phyloP scores from a whole-genome alignment of 2,888 invertebrate genomes.

The Protonemura montana region DNA sequence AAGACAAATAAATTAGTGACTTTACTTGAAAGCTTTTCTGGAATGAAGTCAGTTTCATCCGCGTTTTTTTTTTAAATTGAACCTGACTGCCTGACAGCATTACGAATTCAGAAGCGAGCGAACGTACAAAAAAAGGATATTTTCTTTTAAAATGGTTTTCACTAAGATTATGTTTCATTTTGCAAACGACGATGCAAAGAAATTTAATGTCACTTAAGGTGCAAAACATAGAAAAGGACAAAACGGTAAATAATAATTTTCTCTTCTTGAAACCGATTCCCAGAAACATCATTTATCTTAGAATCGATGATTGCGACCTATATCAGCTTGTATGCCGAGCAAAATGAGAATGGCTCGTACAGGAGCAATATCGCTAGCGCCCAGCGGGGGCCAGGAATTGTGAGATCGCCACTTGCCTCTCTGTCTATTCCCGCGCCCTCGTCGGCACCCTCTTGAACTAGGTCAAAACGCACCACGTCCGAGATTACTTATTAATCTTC shows the following conservation, averaged over 20 bases:
- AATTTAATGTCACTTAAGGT: background rate
- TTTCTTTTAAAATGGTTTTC: background rate
- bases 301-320: background rate
- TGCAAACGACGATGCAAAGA: background rate
- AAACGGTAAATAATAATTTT: no score
- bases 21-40: background rate
- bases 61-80: slow-evolving; percentile 7
- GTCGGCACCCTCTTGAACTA: background rate
- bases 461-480: slow-evolving; percentile 7
- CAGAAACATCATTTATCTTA: background rate
- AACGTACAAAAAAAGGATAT: background rate
- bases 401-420: background rate
- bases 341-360: background rate
- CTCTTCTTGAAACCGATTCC: background rate
- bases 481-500: background rate
- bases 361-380: background rate
- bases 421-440: background rate
- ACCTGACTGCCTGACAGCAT: background rate
- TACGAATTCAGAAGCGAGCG: background rate
- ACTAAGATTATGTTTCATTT: background rate
- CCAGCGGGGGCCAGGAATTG: background rate
- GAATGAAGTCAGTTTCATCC: background rate
- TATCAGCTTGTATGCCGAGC: background rate
- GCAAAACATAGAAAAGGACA: no score
- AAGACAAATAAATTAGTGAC: background rate